Evolutionary conservation across 1,140 invertebrate species (phyloP).

Genomic region (Sesamia nonagrioides): DNA sequence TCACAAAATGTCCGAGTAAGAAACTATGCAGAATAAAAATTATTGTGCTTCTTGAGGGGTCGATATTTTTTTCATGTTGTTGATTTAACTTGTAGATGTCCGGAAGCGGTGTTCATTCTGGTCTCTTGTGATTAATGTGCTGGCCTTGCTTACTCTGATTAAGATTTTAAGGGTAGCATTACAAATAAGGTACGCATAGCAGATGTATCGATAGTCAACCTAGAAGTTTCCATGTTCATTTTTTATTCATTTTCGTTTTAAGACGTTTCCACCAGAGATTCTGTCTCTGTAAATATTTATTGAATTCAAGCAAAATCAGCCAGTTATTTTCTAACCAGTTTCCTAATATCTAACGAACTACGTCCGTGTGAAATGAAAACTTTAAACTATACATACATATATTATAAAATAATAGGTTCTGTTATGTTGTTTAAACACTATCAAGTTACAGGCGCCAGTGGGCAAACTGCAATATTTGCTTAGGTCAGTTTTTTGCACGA

Average conservation of each 20-base stretch:
- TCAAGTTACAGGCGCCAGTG: slow-evolving; percentile 81
- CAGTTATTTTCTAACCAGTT: not conserved
- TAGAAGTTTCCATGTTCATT: slow-evolving; percentile 9
- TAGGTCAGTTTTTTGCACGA: slow-evolving; percentile 63
- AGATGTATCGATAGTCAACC: slow-evolving; percentile 29
- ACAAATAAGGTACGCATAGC: slow-evolving; percentile 41
- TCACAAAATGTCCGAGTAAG: slow-evolving; percentile 44
- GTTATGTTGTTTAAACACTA: slow-evolving; percentile 58
- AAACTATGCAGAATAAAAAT: slow-evolving; percentile 60
- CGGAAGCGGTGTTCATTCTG: slow-evolving; percentile 59
- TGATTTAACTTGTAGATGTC: slow-evolving; percentile 56
- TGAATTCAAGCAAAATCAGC: too few species aligned
- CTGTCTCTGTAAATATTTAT: too few species aligned
- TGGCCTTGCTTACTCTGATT: slow-evolving; percentile 48
- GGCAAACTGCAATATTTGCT: slow-evolving; percentile 81
- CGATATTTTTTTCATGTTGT: slow-evolving; percentile 56
- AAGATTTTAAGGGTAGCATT: slow-evolving; percentile 44
- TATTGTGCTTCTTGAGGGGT: slow-evolving; percentile 61
- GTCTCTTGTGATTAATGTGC: slow-evolving; percentile 59
- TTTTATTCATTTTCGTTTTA: not conserved
- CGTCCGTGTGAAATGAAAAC: slow-evolving; percentile 5
- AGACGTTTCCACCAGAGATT: too few species aligned
- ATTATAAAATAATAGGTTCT: slow-evolving; percentile 31
- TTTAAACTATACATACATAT: not conserved
- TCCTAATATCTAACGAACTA: not conserved